Base-by-base conservation (phyloP, 2,113 vertebrate genomes). In the Ageneiosus marmoratus region DNA sequence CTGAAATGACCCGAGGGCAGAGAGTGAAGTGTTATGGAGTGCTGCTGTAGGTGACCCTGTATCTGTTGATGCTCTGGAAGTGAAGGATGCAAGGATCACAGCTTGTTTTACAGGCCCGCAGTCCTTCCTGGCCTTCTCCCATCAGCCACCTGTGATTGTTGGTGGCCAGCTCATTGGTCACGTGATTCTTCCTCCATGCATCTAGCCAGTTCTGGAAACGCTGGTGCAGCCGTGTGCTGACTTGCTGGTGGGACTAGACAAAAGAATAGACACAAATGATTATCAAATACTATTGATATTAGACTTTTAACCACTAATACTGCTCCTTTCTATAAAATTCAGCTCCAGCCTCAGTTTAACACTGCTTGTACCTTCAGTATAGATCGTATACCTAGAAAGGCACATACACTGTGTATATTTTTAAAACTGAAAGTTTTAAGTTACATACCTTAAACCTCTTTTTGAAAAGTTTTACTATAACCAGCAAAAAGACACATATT, bases 11-110 rank as follows among this genome's bases (percentile, higher is more conserved):
- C 48, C 22, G 53, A 44, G 41, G 18, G 44, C 0, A 27, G 69
- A 76, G 62, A 74, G 60, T 22, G 48, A 56, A 70, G 58, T 34
- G 48, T 93, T 93, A 97, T 34, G 95, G 93, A 32, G 93, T 94
- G 93, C 95, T 93, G 86, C 83, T 85, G 3, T 99, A 99, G 91
- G 95, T 96, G 90, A 99, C 98, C 70, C 96, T 95, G 92, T 99
- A 99, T 93, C 96, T 99, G 94, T 98, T 98, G 87, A 99, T 93
- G 94, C 91, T 94, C 90, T 98, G 95, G 92, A 97, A 98, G 90
- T 99, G 97, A 88, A 99, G 94, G 75, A 96, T 94, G 92, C 97
- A 95, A 3, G 94, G 95, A 84, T 93, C 90, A 89, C 96, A 92
- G 70, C 93, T 95, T 87, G 98, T 99, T 88, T 94, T 96, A 91